Base-by-base conservation (phyloP, 1,140 invertebrate species). In the Zaprionus tsacasi region DNA sequence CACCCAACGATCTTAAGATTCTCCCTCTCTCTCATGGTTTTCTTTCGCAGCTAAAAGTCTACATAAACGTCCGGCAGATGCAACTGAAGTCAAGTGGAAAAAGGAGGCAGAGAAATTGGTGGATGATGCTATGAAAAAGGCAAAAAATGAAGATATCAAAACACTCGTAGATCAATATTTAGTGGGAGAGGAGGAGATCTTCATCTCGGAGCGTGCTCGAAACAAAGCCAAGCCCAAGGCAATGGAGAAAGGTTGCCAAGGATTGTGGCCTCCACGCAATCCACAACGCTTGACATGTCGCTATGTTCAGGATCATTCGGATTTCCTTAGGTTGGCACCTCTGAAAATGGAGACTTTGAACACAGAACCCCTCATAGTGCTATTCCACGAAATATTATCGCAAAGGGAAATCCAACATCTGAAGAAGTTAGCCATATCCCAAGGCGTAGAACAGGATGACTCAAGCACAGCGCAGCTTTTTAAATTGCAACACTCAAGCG, bases 381-480 rank as follows among this genome's bases (percentile, higher is more conserved):
- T 80, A 0, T 73, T 57, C 13, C 81, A 80, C 12, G 59, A 83
- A 3, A 69, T 83, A 1, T 48, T 83, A 6, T 52, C 70, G 15
- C 57, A 83, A 3, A 59, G 36, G 2, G 81, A 83, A 35, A 67
- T 79, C 2, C 11, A 25, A 3, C 5, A 27, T 0, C 5, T 80
- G 33, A 15, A 60, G 35, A 54, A 77, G 21, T 11, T 40, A 15
- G 40, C 80, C 4, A 43, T 0, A 25, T 2, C 70, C 8, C 10
- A 64, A 5, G 45, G 2, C 3, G 45, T 10, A 21, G 52, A 30
- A 6, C 12, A 21, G 21, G 27, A 1, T 38, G 75, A 10, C 78
- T 93, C 95, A 25, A 97, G 98, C 81, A 94, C 97, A 81, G 61
- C 56, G 0, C 71, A 83, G 17, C 35, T 48, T 1, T 25, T 54